Evolutionary conservation across 2,888 invertebrate species (phyloP), one percentile per base, ranked within the genome.

Genomic region (Acronicta psi): DNA sequence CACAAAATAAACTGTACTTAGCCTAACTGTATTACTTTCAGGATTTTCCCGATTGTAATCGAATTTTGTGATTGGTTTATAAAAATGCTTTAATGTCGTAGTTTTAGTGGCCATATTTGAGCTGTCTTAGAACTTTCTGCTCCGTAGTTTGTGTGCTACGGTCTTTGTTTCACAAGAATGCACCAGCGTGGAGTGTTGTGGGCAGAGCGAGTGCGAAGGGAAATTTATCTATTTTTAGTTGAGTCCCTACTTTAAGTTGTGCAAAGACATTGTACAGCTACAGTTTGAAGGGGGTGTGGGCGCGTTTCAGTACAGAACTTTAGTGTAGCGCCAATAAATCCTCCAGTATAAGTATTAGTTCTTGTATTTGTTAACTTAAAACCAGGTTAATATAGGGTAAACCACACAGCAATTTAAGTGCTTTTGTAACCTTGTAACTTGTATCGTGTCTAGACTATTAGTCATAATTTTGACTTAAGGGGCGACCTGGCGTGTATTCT

Each of bases 121-220:
- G 47, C 45, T 57, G 68, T 69, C 74, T 74, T 68, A 67, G 65
- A 65, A 65, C 36, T 69, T 66, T 64, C 56, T 63, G 57, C 63
- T 58, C 38, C 62, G 75, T 75, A 79, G 81, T 79, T 80, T 82
- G 79, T 81, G 79, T 72, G 81, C 82, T 65, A 72, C 61, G 79
- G 83, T 77, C 88, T 86, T 89, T 89, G 88, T 89, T 84, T 74
- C 75, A 59, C 64, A 84, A 87, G 88, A 86, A 85, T 84, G 80
- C 83, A 61, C 73, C 78, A 80, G 75, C 75, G 73, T 67, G 75
- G 68, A 73, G 75, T 77, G 76, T 79, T 81, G 81, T 73, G 73
- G 73, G 69, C 69, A 70, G 54, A 18, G 57, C 57, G 71, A 64
- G 67, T 59, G 70, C 49, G 68, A 73, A 76, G 65, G 53, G 61